Evolutionary conservation across 2,888 invertebrate species (phyloP).

Genomic region (Masnerella sp.): DNA sequence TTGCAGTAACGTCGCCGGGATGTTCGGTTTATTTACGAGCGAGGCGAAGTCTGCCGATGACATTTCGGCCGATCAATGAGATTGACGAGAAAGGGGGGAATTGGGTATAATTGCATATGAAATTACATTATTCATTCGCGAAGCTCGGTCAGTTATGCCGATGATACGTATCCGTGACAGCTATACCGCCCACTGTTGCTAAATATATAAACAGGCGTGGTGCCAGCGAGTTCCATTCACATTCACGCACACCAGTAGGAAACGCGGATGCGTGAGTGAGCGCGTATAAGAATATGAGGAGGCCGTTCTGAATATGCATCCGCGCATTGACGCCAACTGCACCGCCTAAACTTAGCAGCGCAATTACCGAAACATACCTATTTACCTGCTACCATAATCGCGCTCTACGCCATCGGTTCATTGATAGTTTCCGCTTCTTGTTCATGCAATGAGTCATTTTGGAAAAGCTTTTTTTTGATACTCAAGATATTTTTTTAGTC

Average conservation of each 20-base stretch:
- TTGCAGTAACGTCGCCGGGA: too few relatives aligned
- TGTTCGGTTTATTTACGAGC: too few relatives aligned
- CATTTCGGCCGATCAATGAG: conserved; percentile 1
- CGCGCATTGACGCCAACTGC: conserved; percentile 77
- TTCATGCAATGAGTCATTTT: too few relatives aligned
- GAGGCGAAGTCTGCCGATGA: too few relatives aligned
- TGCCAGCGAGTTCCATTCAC: conserved; percentile 77
- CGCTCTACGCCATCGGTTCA: conserved; percentile 59
- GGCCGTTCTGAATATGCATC: conserved; percentile 77
- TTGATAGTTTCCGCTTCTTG: conserved; percentile 30
- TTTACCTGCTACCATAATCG: conserved; percentile 70
- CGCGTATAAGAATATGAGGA: conserved; percentile 75
- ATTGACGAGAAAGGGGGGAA: conserved; percentile 28
- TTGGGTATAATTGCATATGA: conserved; percentile 65
- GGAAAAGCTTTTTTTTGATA: conserved; percentile 13
- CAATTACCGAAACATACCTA: conserved; percentile 76
- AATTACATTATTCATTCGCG: conserved; percentile 77
- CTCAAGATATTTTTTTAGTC: background rate
- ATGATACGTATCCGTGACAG: conserved; percentile 78
- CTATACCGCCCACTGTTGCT: conserved; percentile 77
- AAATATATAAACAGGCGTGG: conserved; percentile 78
- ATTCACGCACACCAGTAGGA: conserved; percentile 68
- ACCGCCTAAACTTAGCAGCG: conserved; percentile 76
- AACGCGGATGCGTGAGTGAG: conserved; percentile 69
- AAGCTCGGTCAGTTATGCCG: conserved; percentile 76